Evolutionary conservation across 1,140 invertebrate genomes (phyloP).

Genomic region (Chironomus striatipennis): DNA sequence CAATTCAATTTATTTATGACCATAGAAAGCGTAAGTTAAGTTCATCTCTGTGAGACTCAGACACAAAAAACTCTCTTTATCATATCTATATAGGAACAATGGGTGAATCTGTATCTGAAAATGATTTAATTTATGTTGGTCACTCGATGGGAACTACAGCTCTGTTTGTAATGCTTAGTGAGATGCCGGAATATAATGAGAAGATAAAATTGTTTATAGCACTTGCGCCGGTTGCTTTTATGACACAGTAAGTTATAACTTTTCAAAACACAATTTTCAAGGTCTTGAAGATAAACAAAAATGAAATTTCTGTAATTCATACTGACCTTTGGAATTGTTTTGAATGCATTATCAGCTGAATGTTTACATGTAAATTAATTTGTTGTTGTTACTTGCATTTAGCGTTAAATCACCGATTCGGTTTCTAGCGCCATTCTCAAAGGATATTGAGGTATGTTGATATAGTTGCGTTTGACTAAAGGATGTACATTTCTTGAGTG

Average conservation of each 20-base stretch:
- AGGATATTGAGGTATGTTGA: constrained; percentile 45
- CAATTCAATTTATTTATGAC: not conserved
- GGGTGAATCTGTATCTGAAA: constrained; percentile 43
- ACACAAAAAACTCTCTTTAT: not conserved
- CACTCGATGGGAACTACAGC: constrained; percentile 47
- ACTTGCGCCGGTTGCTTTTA: constrained; percentile 51
- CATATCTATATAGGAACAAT: not conserved
- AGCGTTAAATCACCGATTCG: constrained; percentile 55
- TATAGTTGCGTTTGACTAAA: constrained; percentile 12
- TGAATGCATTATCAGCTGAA: too few species aligned
- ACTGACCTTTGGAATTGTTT: too few species aligned
- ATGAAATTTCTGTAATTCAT: too few species aligned
- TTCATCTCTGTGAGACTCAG: not conserved
- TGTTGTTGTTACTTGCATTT: not conserved
- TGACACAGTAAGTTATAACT: constrained; percentile 29
- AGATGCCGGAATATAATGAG: constrained; percentile 49
- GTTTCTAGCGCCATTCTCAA: constrained; percentile 48
- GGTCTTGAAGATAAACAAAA: too few species aligned
- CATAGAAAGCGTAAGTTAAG: not conserved
- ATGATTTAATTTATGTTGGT: constrained; percentile 53
- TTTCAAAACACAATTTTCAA: too few species aligned
- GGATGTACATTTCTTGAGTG: too few species aligned
- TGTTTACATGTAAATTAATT: too few species aligned
- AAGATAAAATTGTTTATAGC: constrained; percentile 46
- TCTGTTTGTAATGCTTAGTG: constrained; percentile 46